Evolutionary conservation across 2,888 invertebrate species (phyloP), one percentile per base, ranked within the genome.

Genomic region (Anorthoa munda): DNA sequence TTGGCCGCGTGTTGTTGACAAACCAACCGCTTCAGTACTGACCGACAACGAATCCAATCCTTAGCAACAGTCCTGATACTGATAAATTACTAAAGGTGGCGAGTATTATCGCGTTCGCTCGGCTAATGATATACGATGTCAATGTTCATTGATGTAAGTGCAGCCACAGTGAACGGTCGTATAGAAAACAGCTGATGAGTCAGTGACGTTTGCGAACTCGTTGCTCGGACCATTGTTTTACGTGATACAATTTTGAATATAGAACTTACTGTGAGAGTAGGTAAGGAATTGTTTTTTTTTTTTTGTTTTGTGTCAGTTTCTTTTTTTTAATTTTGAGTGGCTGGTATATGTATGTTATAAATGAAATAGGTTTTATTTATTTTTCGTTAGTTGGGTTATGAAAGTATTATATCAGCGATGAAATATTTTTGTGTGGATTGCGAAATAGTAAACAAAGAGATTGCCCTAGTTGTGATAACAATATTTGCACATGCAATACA

Each of bases 121-220:
- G 79, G 85, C 79, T 64, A 72, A 85, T 90, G 87, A 86, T 90
- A 88, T 87, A 89, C 74, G 78, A 81, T 90, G 88, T 91, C 91
- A 90, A 90, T 91, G 89, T 79, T 90, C 94, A 95, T 93, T 95
- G 92, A 94, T 89, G 92, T 90, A 86, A 86, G 91, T 90, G 92
- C 82, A 83, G 86, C 86, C 88, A 89, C 69, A 77, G 82, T 82
- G 90, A 81, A 83, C 92, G 91, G 94, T 90, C 92, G 95, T 90
- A 82, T 89, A 75, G 75, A 80, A 83, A 81, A 87, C 82, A 77
- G 72, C 82, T 72, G 75, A 88, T 88, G 87, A 90, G 67, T 89
- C 87, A 87, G 89, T 87, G 86, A 76, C 65, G 68, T 75, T 75
- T 77, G 73, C 66, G 75, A 79, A 80, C 68, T 77, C 79, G 84